Base-by-base conservation (phyloP, 2,797 vertebrate genomes). In the Meriones psammophilus region DNA sequence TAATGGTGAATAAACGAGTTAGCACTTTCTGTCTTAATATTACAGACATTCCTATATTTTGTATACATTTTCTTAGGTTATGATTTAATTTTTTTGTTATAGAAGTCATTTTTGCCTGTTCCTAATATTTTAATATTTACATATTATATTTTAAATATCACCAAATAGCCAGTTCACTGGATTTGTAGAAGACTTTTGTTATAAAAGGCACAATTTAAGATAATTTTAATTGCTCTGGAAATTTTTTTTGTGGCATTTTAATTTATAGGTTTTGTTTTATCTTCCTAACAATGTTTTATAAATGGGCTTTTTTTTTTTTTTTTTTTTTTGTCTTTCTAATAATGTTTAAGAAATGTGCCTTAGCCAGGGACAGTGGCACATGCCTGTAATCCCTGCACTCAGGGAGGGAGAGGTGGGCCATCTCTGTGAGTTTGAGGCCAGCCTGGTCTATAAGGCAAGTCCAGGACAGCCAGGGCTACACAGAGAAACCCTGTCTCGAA, bases 111-210 rank as follows among this genome's bases (percentile, higher is more conserved):
- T 95, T 46, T 8, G 10, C 30, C 18, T 87, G 0, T 66, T 77
- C 30, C 66, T 42, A 92, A 22, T 17, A 94, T 83, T 88, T 92
- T 88, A 64, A 77, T 69, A 84, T 84, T 94, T 94, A 77, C 26
- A 62, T 42, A 33, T 77, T 89, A 10, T 73, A 92, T 96, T 89
- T 46, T 1, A 95, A 54, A 33, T 87, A 89, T 89, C 30, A 77
- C 76, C 66, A 96, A 77, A 14, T 78, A 13, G 39, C 8, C 28
- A 60, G 62, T 69, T 87, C 18, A 69, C 4, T 33, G 15, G 89
- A 58, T 89, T 93, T 89, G 39, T 42, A n/a, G 62, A 88, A 8
- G 8, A n/a, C 42, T 85, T 95, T 91, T 77, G 39, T 9, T 60
- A 24, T 58, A 33, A 80, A 60, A 77, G 73, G 78, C 84, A 80